Percentiles rank a stretch among this genome's conserved stretches.
These are phyloP conservation scores for Chondrosia reniformis DNA, from an alignment of 37 sponge, comb jelly and placozoan genomes.

Conservation along the genomic window DNA sequence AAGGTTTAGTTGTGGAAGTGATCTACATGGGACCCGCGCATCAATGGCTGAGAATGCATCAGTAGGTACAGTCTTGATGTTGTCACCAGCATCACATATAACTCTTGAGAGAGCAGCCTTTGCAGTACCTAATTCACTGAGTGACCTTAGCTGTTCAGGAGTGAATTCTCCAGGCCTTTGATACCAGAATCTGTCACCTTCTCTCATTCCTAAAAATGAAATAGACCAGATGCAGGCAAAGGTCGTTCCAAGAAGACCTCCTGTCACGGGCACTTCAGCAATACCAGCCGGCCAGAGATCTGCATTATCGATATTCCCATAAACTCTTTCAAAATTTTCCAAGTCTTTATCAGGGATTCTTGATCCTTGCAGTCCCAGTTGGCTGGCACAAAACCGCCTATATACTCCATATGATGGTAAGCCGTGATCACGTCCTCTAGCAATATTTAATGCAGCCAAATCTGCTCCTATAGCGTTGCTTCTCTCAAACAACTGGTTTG, in stretches of 20 bases:
- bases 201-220: slow-evolving; percentile 7
- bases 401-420: slow-evolving; percentile 31
- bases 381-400: not conserved
- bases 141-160: slow-evolving; percentile 38
- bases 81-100: slow-evolving; percentile 76
- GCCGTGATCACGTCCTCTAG: slow-evolving; percentile 62
- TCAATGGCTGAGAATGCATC: slow-evolving; percentile 59
- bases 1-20: slow-evolving; percentile 30
- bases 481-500: slow-evolving; percentile 32
- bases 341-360: not conserved
- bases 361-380: not conserved
- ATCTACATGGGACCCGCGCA: slow-evolving; percentile 21
- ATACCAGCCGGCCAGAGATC: slow-evolving; percentile 70
- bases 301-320: slow-evolving; percentile 29
- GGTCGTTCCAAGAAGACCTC: slow-evolving; percentile 50
- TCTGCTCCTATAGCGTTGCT: slow-evolving; percentile 12
- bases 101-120: slow-evolving; percentile 55
- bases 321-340: not conserved
- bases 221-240: slow-evolving; percentile 34
- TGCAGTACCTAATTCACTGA: slow-evolving; percentile 8
- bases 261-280: slow-evolving; percentile 39
- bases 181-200: slow-evolving; percentile 67
- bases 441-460: slow-evolving; percentile 57
- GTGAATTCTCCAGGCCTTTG: slow-evolving; percentile 74
- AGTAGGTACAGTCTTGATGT: slow-evolving; percentile 35